These are phyloP conservation scores for Scotopteryx bipunctaria DNA, from an alignment of 2,888 invertebrate species.

Conservation along the genomic window DNA sequence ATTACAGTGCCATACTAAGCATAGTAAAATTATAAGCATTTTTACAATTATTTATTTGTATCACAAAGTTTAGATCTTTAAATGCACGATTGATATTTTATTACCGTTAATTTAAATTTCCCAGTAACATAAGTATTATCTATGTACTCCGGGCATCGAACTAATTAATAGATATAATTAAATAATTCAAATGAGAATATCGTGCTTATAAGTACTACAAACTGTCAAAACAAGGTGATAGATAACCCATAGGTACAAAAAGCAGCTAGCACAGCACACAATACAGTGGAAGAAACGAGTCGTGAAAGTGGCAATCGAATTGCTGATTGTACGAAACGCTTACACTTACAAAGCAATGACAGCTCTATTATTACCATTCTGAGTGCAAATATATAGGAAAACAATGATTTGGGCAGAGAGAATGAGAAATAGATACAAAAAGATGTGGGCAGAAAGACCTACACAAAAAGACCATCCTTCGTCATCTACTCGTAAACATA, in stretches of 20 bases:
- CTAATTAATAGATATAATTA: conserved; percentile 27
- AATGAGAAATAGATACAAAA: conserved; percentile 58
- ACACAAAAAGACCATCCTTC: conserved; percentile 44
- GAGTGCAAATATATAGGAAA: conserved; percentile 72
- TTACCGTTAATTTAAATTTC: neutral
- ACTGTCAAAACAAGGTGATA: conserved; percentile 78
- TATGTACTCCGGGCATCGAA: conserved; percentile 7
- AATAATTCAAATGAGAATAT: conserved; percentile 55
- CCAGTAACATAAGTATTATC: neutral
- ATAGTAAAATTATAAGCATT: conserved; percentile 36
- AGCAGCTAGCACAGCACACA: conserved; percentile 84
- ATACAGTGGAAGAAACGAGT: conserved; percentile 81
- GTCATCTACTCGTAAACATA: conserved; percentile 47
- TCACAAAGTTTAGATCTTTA: conserved; percentile 35
- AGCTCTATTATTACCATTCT: conserved; percentile 83
- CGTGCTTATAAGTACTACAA: conserved; percentile 73
- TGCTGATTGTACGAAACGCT: conserved; percentile 80
- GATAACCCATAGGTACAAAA: conserved; percentile 82
- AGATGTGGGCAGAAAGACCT: conserved; percentile 72
- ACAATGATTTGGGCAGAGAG: conserved; percentile 73
- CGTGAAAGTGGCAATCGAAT: conserved; percentile 80
- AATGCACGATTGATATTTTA: conserved; percentile 9
- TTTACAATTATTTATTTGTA: conserved; percentile 35
- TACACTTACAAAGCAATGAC: conserved; percentile 82
- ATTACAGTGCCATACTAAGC: conserved; percentile 70